Percentiles rank a stretch among this genome's conserved stretches.
Conservation (phyloP, 2,113 vertebrate genomes). For the Muscicapa adusta region DNA sequence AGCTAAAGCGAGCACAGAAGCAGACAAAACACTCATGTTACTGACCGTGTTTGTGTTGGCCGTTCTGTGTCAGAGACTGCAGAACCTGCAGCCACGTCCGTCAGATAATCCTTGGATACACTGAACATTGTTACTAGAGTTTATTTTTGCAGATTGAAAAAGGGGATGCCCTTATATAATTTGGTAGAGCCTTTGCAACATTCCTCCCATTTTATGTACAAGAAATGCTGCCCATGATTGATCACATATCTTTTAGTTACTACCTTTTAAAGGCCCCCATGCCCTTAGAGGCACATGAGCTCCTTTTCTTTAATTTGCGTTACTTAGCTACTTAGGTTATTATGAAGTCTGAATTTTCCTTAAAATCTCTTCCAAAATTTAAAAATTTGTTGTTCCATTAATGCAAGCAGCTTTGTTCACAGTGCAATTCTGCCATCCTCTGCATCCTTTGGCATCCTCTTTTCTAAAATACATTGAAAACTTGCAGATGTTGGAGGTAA, state of each 20-base stretch:
- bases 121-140: too few relatives aligned
- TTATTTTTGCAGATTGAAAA: not conserved
- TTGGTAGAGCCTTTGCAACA: not conserved
- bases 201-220: not conserved
- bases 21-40: fast-evolving
- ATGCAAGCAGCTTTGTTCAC: not conserved
- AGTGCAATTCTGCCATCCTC: not conserved
- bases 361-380: not conserved
- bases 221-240: not conserved
- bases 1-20: not conserved
- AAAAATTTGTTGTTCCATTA: not conserved
- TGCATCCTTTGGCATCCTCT: not conserved
- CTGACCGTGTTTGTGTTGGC: not conserved
- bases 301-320: not conserved
- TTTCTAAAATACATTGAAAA: not conserved
- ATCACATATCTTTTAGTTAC: not conserved
- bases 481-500: not conserved
- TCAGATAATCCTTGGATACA: not conserved
- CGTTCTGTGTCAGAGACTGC: fast-evolving
- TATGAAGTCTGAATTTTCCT: not conserved
- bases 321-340: not conserved
- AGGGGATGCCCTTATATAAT: fast-evolving
- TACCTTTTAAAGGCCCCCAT: not conserved
- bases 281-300: not conserved
- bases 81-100: fast-evolving